Conservation (phyloP, 2,113 vertebrate species). For the Porphyrio hochstetteri region DNA sequence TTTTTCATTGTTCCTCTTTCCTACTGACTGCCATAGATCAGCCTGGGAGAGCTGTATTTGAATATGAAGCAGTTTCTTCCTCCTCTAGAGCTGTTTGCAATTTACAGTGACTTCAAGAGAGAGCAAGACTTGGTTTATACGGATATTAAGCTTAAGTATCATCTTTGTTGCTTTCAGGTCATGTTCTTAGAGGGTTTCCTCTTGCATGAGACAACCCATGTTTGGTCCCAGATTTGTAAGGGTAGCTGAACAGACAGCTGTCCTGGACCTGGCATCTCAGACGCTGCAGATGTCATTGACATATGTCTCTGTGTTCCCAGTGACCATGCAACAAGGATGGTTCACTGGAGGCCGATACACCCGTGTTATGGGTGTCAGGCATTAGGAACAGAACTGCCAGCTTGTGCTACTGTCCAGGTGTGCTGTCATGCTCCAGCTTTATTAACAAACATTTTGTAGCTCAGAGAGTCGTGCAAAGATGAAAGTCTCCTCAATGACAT, state of each 20-base stretch:
- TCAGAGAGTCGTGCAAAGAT: neutral
- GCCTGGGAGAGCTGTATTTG: neutral
- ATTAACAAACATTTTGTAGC: neutral
- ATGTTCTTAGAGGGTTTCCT: neutral
- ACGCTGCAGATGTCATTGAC: neutral
- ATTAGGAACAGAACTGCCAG: neutral
- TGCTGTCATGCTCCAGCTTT: neutral
- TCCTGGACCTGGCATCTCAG: neutral
- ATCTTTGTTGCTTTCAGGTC: neutral
- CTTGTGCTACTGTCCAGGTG: neutral
- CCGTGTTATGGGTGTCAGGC: neutral
- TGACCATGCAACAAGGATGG: neutral
- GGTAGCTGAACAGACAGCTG: neutral
- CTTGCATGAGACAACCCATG: neutral
- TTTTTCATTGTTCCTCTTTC: neutral
- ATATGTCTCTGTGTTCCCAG: rapidly evolving
- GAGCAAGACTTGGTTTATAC: neutral
- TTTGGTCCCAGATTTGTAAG: neutral
- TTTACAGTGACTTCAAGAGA: neutral
- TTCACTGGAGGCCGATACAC: neutral
- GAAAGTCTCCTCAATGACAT: neutral
- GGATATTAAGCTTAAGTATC: neutral
- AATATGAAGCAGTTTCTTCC: neutral
- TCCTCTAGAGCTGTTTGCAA: neutral
- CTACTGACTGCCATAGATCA: neutral